Evolutionary conservation across 2,888 invertebrate species (phyloP).

Genomic region (Cantharis lateralis): DNA sequence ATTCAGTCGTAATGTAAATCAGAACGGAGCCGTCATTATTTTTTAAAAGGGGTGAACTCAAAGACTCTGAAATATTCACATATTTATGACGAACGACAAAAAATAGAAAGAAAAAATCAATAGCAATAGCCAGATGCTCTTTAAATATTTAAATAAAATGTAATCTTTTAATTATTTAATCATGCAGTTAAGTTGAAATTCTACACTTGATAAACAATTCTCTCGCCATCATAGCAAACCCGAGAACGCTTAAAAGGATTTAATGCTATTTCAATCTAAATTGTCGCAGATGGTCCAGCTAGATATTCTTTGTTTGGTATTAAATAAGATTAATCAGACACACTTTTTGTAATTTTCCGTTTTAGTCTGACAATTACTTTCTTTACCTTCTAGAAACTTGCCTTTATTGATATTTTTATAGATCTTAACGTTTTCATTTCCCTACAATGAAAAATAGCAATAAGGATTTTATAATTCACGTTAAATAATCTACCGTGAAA

Average conservation of each 20-base stretch:
- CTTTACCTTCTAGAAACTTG: not conserved
- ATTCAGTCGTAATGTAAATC: slow-evolving; percentile 35
- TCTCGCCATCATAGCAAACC: not conserved
- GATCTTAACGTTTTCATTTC: not conserved
- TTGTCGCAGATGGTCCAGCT: slow-evolving; percentile 1
- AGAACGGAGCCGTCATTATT: slow-evolving; percentile 32
- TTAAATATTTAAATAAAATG: not conserved
- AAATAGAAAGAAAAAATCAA: not conserved
- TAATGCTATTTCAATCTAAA: slow-evolving; percentile 12
- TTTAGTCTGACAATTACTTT: not conserved
- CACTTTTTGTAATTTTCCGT: slow-evolving; percentile 4
- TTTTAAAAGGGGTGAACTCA: slow-evolving; percentile 20
- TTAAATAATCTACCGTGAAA: not conserved
- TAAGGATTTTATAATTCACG: not conserved
- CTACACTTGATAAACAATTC: not conserved
- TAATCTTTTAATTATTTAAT: not conserved
- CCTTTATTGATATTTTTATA: not conserved
- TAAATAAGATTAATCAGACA: not conserved
- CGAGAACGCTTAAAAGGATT: slow-evolving; percentile 7
- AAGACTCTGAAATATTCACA: slow-evolving; percentile 2
- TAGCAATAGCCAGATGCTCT: not conserved
- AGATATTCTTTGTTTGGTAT: slow-evolving; percentile 23
- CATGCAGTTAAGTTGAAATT: not conserved
- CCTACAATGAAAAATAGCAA: not conserved
- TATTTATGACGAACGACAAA: not conserved